These are phyloP conservation scores for Diuraphis noxia DNA, from an alignment of 1,140 invertebrate species.

Conservation along the genomic window DNA sequence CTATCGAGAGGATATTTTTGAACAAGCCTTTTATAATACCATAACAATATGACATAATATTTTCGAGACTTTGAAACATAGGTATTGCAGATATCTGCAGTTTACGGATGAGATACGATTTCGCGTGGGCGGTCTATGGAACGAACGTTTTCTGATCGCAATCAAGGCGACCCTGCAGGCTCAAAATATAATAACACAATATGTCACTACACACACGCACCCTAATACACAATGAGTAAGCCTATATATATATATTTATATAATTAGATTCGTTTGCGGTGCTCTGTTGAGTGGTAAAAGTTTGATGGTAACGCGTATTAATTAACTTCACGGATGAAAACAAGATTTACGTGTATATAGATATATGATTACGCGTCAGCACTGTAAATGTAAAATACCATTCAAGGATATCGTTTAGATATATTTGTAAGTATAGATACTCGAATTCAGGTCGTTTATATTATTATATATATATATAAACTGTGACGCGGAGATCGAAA, in stretches of 20 bases:
- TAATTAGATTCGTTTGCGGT: slow-evolving; percentile 35
- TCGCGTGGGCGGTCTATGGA: not conserved
- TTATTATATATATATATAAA: not conserved
- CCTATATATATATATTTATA: not conserved
- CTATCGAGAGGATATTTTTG: not conserved
- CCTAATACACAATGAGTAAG: not conserved
- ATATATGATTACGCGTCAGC: not conserved
- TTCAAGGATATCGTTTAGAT: not conserved
- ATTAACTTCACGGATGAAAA: slow-evolving; percentile 45
- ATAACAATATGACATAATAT: not conserved
- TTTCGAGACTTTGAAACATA: not conserved
- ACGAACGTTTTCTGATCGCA: not conserved
- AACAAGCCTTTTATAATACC: not conserved
- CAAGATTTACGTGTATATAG: not conserved
- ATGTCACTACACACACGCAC: not conserved
- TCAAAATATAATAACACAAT: not conserved
- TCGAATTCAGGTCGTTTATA: not conserved
- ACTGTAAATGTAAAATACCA: not conserved
- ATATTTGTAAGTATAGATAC: not conserved
- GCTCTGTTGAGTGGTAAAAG: not conserved
- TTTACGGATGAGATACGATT: not conserved
- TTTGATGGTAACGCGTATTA: slow-evolving; percentile 1
- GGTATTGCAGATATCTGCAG: not conserved
- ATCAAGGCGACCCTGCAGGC: not conserved
- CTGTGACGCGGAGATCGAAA: not conserved